Evolutionary conservation across 2,113 vertebrate species (phyloP).

Genomic region (Laterallus jamaicensis): DNA sequence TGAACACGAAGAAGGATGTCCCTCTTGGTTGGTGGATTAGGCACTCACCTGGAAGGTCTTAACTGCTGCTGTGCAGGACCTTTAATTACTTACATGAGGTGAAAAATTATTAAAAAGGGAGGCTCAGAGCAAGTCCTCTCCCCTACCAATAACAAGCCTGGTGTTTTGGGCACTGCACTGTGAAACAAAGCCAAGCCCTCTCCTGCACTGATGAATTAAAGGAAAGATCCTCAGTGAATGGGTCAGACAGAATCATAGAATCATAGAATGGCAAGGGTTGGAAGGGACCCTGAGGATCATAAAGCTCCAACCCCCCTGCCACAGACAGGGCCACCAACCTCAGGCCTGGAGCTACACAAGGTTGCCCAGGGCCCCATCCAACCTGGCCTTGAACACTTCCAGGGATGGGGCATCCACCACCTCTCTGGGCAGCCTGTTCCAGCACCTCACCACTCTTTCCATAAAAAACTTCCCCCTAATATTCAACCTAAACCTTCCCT

Average conservation of each 20-base stretch:
- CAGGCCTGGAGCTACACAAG: no score
- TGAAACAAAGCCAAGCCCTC: background rate
- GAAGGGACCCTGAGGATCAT: no score
- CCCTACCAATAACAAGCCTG: background rate
- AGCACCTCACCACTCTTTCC: no score
- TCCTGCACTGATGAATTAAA: background rate
- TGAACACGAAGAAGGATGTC: background rate
- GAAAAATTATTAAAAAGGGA: background rate
- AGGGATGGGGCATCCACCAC: no score
- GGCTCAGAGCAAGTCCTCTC: background rate
- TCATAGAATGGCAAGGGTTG: no score
- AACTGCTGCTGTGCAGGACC: background rate
- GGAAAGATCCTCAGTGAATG: background rate
- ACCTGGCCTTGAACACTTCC: no score
- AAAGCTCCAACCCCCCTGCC: no score
- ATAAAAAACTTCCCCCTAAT: no score
- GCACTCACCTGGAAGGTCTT: background rate
- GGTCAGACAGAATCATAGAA: background rate
- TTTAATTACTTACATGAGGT: background rate
- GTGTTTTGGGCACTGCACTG: background rate
- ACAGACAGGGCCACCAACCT: no score
- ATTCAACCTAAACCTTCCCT: no score
- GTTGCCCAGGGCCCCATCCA: no score
- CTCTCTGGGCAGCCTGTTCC: no score
- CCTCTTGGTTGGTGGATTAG: background rate